These are phyloP conservation scores for Labeo rohita DNA, from an alignment of 2,113 vertebrate species.

Conservation along the genomic window DNA sequence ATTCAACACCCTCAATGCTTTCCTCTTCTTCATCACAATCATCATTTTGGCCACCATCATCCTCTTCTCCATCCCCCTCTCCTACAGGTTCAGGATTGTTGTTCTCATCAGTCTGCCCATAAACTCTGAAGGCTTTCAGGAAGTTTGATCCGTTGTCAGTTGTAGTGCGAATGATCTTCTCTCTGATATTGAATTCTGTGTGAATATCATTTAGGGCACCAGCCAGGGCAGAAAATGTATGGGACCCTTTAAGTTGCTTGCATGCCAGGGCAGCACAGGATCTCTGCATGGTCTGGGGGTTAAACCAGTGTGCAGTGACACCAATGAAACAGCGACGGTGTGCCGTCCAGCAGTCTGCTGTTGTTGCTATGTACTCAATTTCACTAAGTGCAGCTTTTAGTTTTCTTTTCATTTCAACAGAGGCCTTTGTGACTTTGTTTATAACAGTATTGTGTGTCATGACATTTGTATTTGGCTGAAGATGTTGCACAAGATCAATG, in stretches of 20 bases:
- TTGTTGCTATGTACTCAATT: slow-evolving; percentile 50
- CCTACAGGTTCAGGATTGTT: too few relatives aligned
- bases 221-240: slow-evolving; percentile 54
- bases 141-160: slow-evolving; percentile 55
- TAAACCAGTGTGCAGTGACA: slow-evolving; percentile 50
- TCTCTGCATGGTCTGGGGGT: slow-evolving; percentile 36
- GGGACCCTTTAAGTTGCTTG: slow-evolving; percentile 49
- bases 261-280: slow-evolving; percentile 48
- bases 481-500: slow-evolving; percentile 40
- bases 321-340: slow-evolving; percentile 40
- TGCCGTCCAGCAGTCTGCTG: slow-evolving; percentile 57
- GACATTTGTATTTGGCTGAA: slow-evolving; percentile 41
- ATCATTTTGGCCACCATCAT: too few relatives aligned
- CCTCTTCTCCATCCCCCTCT: too few relatives aligned
- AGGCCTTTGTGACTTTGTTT: slow-evolving; percentile 40
- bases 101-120: slow-evolving; percentile 19
- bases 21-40: too few relatives aligned
- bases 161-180: slow-evolving; percentile 49
- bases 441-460: slow-evolving; percentile 42
- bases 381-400: slow-evolving; percentile 37
- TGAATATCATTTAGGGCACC: slow-evolving; percentile 54
- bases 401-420: slow-evolving; percentile 41
- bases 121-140: slow-evolving; percentile 45
- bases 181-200: slow-evolving; percentile 49
- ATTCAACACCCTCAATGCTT: too few relatives aligned